Conservation (phyloP, 2,797 vertebrate genomes). For the Pangasius mekongensis region DNA sequence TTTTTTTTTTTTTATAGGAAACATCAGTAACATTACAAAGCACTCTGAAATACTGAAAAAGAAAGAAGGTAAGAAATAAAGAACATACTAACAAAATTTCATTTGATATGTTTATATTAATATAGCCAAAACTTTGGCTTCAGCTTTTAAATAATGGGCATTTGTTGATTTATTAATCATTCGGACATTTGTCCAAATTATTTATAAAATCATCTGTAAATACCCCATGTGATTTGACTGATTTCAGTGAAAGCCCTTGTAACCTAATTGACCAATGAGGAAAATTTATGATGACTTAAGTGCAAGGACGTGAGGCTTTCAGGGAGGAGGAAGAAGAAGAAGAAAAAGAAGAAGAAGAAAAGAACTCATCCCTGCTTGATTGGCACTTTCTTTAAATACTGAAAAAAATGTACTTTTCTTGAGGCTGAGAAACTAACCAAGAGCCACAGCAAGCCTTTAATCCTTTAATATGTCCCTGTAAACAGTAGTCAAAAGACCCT, state of each 20-base stretch:
- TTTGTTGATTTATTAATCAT: background rate
- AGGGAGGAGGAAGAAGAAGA: background rate
- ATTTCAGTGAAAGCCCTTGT: background rate
- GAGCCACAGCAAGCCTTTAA: constrained; percentile 3
- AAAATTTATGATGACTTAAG: background rate
- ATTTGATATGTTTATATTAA: background rate
- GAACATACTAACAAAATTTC: background rate
- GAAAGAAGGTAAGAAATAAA: background rate
- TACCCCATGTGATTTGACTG: background rate
- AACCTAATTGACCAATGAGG: background rate
- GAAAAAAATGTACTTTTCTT: background rate
- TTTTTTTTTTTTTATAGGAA: background rate
- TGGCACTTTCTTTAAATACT: constrained; percentile 30
- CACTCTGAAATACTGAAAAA: constrained; percentile 17
- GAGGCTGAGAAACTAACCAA: background rate
- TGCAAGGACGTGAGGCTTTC: background rate
- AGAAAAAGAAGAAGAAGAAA: background rate
- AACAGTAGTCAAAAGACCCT: background rate
- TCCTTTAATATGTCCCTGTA: background rate
- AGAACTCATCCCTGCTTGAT: background rate
- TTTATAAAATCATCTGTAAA: background rate
- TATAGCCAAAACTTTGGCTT: background rate
- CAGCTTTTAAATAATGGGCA: background rate
- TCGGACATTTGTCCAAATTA: background rate
- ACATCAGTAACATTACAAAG: constrained; percentile 7